These are phyloP conservation scores for Thyatira batis DNA, from an alignment of 2,888 invertebrate species.

Conservation along the genomic window DNA sequence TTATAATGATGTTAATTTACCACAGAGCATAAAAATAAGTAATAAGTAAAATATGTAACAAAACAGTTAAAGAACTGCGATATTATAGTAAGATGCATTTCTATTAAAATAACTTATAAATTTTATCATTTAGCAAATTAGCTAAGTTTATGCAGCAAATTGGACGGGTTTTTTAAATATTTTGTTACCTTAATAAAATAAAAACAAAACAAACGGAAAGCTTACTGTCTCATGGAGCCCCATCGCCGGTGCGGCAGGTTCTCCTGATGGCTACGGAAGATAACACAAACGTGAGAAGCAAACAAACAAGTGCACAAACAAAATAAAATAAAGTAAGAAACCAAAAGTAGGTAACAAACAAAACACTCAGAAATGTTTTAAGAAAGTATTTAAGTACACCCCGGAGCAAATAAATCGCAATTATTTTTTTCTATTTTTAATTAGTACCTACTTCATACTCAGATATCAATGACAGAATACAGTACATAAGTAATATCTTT, in stretches of 20 bases:
- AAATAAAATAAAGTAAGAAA: slow-evolving; percentile 29
- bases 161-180: background rate
- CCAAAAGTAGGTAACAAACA: slow-evolving; percentile 18
- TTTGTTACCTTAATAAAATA: slow-evolving; percentile 14
- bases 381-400: slow-evolving; percentile 17
- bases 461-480: no score
- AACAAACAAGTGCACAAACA: slow-evolving; percentile 46
- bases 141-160: background rate
- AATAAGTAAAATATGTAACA: no score
- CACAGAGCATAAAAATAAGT: no score
- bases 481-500: no score
- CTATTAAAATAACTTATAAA: no score
- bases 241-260: slow-evolving; percentile 79
- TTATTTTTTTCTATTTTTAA: no score
- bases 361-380: background rate
- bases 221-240: slow-evolving; percentile 83
- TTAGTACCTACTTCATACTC: no score
- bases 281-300: slow-evolving; percentile 56
- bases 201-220: slow-evolving; percentile 34
- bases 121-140: no score
- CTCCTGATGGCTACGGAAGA: slow-evolving; percentile 77
- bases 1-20: no score
- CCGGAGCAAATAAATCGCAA: no score
- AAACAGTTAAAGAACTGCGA: no score
- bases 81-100: no score